Conservation (phyloP, 2,888 invertebrate genomes). For the Allygus modestus region DNA sequence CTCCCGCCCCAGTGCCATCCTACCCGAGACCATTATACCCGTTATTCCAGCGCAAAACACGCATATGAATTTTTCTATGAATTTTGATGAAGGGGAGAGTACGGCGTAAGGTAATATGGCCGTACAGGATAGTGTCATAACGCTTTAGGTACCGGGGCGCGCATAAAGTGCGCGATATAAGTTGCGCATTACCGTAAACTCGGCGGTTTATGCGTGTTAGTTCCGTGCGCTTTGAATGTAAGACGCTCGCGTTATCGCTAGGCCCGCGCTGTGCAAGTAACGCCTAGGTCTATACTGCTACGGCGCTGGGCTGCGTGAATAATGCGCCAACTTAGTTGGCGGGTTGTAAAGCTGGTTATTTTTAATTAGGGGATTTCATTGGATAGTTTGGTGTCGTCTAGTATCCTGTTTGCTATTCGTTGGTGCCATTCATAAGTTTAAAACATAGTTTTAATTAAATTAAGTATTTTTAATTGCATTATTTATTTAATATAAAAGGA, state of each 20-base stretch:
- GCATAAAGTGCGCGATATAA: conserved; percentile 39
- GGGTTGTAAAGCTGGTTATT: too few relatives aligned
- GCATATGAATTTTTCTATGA: conserved; percentile 4
- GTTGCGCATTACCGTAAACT: conserved; percentile 47
- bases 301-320: background rate
- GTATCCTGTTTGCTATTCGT: too few relatives aligned
- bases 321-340: too few relatives aligned
- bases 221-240: conserved; percentile 27
- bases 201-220: conserved; percentile 20
- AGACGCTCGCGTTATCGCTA: conserved; percentile 1
- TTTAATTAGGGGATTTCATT: too few relatives aligned
- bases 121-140: conserved; percentile 1
- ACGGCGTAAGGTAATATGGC: conserved; percentile 22
- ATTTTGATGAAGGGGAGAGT: background rate
- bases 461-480: too few relatives aligned
- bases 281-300: background rate
- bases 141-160: conserved; percentile 22
- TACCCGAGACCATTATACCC: too few relatives aligned
- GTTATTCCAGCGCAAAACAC: background rate
- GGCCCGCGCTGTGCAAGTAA: background rate
- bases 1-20: too few relatives aligned
- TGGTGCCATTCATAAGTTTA: too few relatives aligned
- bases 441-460: too few relatives aligned
- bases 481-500: too few relatives aligned
- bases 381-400: too few relatives aligned